Evolutionary conservation across 2,113 vertebrate species (phyloP).

Genomic region (western clawed frog (Xenopus tropicalis)): DNA sequence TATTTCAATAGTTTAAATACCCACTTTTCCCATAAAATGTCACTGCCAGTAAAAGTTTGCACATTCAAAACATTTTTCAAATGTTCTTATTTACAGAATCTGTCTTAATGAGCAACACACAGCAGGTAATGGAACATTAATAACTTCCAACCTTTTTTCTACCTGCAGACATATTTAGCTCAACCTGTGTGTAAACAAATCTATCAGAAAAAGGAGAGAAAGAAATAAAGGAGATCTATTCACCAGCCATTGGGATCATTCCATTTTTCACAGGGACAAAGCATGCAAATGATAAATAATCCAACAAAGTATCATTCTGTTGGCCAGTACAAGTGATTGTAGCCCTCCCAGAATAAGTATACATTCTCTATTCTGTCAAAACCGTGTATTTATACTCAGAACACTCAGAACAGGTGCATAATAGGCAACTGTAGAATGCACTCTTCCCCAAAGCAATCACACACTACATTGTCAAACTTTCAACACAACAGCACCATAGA

Average conservation of each 20-base stretch:
- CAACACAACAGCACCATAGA: constrained; percentile 9
- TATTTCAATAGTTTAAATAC: too few species aligned
- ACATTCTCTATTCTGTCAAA: constrained; percentile 37
- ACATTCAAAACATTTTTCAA: too few species aligned
- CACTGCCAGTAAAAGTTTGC: too few species aligned
- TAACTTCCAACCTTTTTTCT: too few species aligned
- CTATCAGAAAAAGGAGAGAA: not conserved
- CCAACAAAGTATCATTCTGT: constrained; percentile 20
- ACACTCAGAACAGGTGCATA: constrained; percentile 26
- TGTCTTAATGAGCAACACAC: too few species aligned
- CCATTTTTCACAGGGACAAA: constrained; percentile 28
- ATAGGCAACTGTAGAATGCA: constrained; percentile 32
- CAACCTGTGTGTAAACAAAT: not conserved
- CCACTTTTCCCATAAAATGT: too few species aligned
- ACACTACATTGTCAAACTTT: constrained; percentile 30
- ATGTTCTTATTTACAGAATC: too few species aligned
- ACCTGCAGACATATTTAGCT: too few species aligned
- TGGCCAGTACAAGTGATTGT: constrained; percentile 22
- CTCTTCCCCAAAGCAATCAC: constrained; percentile 41
- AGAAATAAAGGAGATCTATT: constrained; percentile 18
- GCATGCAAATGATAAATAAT: constrained; percentile 26
- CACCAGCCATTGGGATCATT: constrained; percentile 17
- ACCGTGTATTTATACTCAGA: constrained; percentile 32
- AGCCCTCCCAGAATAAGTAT: constrained; percentile 34
- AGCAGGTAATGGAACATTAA: too few species aligned